These are phyloP conservation scores for Orchestes rusci DNA, from an alignment of 2,888 invertebrate species.

Conservation along the genomic window DNA sequence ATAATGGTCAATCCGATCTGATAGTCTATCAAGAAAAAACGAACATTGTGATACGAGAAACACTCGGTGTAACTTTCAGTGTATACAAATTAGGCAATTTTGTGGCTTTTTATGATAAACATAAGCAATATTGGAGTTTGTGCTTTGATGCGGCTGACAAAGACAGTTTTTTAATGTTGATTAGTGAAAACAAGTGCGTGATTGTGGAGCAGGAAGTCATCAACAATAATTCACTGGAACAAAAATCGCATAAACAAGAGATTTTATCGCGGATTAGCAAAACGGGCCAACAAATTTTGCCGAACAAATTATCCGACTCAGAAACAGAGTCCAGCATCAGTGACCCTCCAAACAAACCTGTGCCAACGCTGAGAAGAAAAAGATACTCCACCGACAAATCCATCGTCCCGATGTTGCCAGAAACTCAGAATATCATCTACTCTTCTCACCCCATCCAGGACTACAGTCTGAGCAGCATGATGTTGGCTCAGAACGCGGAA, in stretches of 20 bases:
- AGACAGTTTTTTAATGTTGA: constrained; percentile 28
- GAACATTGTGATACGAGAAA: constrained; percentile 35
- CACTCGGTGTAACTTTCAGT: constrained; percentile 29
- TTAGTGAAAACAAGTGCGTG: constrained; percentile 27
- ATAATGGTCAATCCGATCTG: constrained; percentile 33
- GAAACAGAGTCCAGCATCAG: constrained; percentile 24
- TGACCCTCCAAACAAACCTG: constrained; percentile 16
- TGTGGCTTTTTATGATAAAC: constrained; percentile 35
- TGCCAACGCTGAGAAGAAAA: constrained; percentile 22
- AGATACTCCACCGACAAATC: constrained; percentile 12
- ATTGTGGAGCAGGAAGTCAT: constrained; percentile 14
- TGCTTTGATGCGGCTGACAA: constrained; percentile 32
- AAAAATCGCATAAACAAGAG: constrained; percentile 36
- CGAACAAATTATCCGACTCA: constrained; percentile 36
- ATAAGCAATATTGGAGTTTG: constrained; percentile 36
- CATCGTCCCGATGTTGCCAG: constrained; percentile 3
- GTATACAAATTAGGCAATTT: constrained; percentile 32
- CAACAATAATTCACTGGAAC: not conserved
- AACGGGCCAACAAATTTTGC: constrained; percentile 49
- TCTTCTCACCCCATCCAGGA: not conserved
- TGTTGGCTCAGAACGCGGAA: constrained; percentile 45
- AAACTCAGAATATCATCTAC: not conserved
- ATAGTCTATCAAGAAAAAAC: constrained; percentile 40
- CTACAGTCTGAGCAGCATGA: not conserved
- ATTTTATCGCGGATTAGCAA: constrained; percentile 52